Percentiles rank a stretch among this genome's conserved stretches.
phyloP scores from a whole-genome alignment of 2,888 invertebrate genomes.

The Pimpla rufipes region DNA sequence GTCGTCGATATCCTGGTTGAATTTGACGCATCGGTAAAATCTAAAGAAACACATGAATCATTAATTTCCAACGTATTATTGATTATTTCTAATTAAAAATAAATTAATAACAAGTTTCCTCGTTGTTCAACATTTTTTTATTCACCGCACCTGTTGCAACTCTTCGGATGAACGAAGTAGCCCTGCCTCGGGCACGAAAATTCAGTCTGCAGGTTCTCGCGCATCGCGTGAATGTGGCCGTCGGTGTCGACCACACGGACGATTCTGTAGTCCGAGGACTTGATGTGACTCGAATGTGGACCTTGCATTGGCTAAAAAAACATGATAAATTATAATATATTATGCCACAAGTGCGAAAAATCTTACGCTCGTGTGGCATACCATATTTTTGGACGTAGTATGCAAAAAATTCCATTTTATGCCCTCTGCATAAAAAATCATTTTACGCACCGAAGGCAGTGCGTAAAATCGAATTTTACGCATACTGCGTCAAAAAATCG shows the following conservation, averaged over 20 bases:
- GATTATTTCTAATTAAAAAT: constrained; percentile 2
- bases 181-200: constrained; percentile 92
- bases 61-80: constrained; percentile 48
- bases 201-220: constrained; percentile 91
- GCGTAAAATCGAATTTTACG: too few species aligned
- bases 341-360: too few species aligned
- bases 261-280: constrained; percentile 91
- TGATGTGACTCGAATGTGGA: constrained; percentile 85
- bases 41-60: constrained; percentile 80
- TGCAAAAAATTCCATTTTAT: too few species aligned
- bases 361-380: too few species aligned
- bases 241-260: constrained; percentile 91
- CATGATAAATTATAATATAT: not conserved
- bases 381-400: too few species aligned
- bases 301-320: constrained; percentile 85
- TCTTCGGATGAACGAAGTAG: constrained; percentile 92
- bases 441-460: too few species aligned
- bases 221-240: constrained; percentile 90
- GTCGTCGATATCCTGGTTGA: constrained; percentile 91
- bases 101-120: not conserved
- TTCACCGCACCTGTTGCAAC: constrained; percentile 87
- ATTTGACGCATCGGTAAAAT: constrained; percentile 93
- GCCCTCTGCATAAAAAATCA: too few species aligned
- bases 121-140: not conserved
- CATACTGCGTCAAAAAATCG: too few species aligned